phyloP scores from a whole-genome alignment of 2,113 vertebrate genomes.

The Rissa tridactyla region DNA sequence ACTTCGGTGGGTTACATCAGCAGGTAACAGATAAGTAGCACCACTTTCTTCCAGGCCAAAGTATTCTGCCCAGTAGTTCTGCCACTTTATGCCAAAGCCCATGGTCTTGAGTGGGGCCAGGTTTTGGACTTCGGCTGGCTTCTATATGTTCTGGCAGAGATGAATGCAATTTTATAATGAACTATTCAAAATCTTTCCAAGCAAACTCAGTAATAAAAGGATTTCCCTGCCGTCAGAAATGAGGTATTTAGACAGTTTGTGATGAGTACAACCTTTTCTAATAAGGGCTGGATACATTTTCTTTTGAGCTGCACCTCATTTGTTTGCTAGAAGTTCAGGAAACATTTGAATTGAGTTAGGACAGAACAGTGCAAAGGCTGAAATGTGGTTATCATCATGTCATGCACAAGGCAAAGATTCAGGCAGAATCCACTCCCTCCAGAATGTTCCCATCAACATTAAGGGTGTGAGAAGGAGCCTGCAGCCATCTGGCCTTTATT shows the following conservation, averaged over 20 bases:
- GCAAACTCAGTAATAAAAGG: slow-evolving; percentile 20
- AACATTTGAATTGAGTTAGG: slow-evolving; percentile 36
- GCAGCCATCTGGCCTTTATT: slow-evolving; percentile 67
- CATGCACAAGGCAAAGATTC: neutral
- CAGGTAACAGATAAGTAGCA: neutral
- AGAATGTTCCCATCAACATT: slow-evolving; percentile 3
- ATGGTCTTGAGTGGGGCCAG: neutral
- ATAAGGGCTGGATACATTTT: slow-evolving; percentile 36
- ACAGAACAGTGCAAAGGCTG: neutral
- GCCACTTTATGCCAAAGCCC: slow-evolving; percentile 3
- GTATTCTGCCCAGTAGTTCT: slow-evolving; percentile 4
- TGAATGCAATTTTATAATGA: slow-evolving; percentile 29
- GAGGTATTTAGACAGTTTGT: slow-evolving; percentile 1
- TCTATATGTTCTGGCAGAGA: neutral
- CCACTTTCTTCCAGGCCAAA: neutral
- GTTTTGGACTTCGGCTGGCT: neutral
- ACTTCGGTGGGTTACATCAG: neutral
- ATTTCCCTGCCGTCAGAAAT: slow-evolving; percentile 35
- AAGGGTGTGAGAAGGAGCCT: slow-evolving; percentile 46
- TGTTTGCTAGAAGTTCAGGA: slow-evolving; percentile 38
- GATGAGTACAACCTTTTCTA: slow-evolving; percentile 14
- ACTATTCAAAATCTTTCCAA: slow-evolving; percentile 25
- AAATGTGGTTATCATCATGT: slow-evolving; percentile 39
- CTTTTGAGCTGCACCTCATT: slow-evolving; percentile 13
- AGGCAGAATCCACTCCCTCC: neutral